phyloP scores from a whole-genome alignment of 2,888 invertebrate genomes.

The Rhamphomyia laevipes region DNA sequence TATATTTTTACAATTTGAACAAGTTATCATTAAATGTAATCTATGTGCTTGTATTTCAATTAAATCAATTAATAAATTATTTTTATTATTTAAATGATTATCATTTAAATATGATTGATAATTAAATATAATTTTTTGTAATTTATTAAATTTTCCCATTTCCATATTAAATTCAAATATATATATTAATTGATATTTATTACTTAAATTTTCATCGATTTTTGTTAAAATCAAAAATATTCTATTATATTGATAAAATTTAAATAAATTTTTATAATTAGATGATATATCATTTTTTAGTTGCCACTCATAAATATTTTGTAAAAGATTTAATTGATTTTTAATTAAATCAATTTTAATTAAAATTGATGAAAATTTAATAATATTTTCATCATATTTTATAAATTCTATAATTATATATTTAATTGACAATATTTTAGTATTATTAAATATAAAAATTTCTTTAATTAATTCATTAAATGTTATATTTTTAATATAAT shows the following conservation, averaged over 20 bases:
- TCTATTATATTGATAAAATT: not conserved
- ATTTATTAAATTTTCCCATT: not conserved
- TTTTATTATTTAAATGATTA: not conserved
- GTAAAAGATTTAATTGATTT: not conserved
- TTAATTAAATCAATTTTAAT: not conserved
- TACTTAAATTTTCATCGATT: not conserved
- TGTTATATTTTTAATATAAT: not conserved
- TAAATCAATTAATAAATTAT: conserved; percentile 1
- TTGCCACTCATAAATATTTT: not conserved
- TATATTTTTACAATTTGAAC: not conserved
- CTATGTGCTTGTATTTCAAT: not conserved
- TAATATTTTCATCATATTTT: not conserved
- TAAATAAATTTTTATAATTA: not conserved
- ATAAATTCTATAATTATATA: not conserved
- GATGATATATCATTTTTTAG: not conserved
- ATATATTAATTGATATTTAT: not conserved
- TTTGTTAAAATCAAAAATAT: not conserved
- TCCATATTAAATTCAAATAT: not conserved
- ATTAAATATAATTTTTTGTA: not conserved
- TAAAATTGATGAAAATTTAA: not conserved
- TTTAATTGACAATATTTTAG: not conserved
- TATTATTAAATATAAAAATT: not conserved
- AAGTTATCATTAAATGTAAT: not conserved
- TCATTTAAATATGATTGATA: not conserved
- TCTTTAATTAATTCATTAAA: not conserved